Evolutionary conservation across 2,797 vertebrate species (phyloP).

Genomic region (Argyrosomus regius): DNA sequence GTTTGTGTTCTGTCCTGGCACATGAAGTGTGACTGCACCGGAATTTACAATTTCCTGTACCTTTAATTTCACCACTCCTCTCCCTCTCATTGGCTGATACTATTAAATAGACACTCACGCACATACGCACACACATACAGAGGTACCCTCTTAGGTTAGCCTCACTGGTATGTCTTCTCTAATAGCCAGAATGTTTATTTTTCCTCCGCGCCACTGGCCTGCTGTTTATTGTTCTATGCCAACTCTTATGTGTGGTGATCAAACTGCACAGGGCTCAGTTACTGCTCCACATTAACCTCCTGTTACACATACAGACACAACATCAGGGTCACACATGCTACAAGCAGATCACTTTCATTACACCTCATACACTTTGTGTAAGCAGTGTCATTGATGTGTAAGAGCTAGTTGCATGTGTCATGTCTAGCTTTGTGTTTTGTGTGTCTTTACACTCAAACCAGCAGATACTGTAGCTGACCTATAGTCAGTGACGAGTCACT

Average conservation of each 20-base stretch:
- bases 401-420: constrained; percentile 17
- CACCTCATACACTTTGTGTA: constrained; percentile 19
- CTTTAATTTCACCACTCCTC: constrained; percentile 56
- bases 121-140: constrained; percentile 25
- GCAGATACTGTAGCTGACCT: constrained; percentile 31
- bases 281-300: constrained; percentile 64
- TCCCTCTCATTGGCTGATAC: constrained; percentile 27
- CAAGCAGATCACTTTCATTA: constrained; percentile 61
- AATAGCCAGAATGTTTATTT: constrained; percentile 77
- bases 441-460: constrained; percentile 22
- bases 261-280: constrained; percentile 63
- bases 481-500: constrained; percentile 36
- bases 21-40: constrained; percentile 54
- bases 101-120: constrained; percentile 21
- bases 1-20: constrained; percentile 24
- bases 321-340: constrained; percentile 54
- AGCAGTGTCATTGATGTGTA: constrained; percentile 35
- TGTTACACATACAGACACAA: constrained; percentile 66
- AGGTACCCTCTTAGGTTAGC: constrained; percentile 17
- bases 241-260: constrained; percentile 54
- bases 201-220: constrained; percentile 43
- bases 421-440: constrained; percentile 26
- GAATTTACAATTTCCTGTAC: constrained; percentile 88
- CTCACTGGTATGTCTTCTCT: constrained; percentile 70
- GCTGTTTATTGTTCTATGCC: constrained; percentile 78